A percentile compares a stretch with the other conserved stretches of the same genome.
Conservation (phyloP, 2,888 invertebrate genomes). For the Thysanoteuthis rhombus region DNA sequence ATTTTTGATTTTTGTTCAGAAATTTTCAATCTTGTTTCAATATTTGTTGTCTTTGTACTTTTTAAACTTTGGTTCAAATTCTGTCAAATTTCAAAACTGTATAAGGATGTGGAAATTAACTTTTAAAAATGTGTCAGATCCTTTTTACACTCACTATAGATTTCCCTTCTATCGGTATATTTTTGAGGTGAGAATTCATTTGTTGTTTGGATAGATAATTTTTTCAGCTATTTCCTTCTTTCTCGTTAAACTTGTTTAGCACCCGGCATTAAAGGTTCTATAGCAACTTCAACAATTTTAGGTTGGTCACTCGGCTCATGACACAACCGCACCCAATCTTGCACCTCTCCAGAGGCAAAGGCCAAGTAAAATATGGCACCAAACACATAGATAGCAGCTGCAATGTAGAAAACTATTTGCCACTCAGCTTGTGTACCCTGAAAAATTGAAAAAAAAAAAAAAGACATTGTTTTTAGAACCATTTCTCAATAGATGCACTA, state of each 20-base stretch:
- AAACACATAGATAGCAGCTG: slow-evolving; percentile 73
- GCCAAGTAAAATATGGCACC: slow-evolving; percentile 67
- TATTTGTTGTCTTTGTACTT: no score
- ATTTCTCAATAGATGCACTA: not conserved
- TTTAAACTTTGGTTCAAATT: no score
- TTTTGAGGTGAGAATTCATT: not conserved
- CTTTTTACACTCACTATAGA: no score
- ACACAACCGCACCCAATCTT: slow-evolving; percentile 61
- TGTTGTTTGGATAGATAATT: not conserved
- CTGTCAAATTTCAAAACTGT: no score
- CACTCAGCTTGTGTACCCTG: slow-evolving; percentile 80
- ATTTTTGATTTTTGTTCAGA: no score
- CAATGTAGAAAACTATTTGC: slow-evolving; percentile 86
- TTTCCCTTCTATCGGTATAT: not conserved
- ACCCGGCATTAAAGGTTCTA: not conserved
- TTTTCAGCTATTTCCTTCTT: not conserved
- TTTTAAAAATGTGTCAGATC: no score
- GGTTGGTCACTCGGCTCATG: not conserved
- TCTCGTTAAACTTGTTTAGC: not conserved
- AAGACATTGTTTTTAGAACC: not conserved
- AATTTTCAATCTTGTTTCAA: no score
- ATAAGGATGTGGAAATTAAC: no score
- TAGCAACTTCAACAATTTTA: not conserved
- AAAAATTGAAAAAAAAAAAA: slow-evolving; percentile 29
- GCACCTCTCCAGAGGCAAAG: slow-evolving; percentile 66